Base-by-base conservation (phyloP, 92 coral and sea anemone genomes). In the Pocillopora meandrina region DNA sequence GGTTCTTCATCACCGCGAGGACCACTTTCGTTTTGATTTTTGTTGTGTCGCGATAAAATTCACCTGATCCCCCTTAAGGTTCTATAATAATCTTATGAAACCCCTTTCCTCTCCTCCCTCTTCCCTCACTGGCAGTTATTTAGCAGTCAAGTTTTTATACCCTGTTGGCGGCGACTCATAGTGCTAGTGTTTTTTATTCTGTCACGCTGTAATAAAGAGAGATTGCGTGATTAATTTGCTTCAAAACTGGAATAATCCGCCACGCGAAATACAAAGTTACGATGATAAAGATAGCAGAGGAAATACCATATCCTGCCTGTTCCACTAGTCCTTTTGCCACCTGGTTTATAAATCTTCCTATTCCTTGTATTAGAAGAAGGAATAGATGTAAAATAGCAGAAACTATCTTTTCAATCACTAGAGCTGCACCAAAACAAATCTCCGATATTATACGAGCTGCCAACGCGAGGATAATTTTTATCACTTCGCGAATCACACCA, bases 401-500 rank as follows among this genome's bases (percentile, higher is more conserved):
- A 74, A 74, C 6, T 1, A 61, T 74, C 80, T 63, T 83, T 55
- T 83, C 74, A 56, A 74, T 35, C 3, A 73, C 35, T 14, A 72
- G 62, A 0, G 80, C 86, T 26, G 12, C 74, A 12, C 72, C 86
- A 55, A 21, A 83, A 59, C 74, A 74, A 47, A 82, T 72, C 61
- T 82, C 86, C 26, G 86, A 82, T 1, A 74, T 15, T 52, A 82
- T 23, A 33, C 86, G 86, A 74, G 80, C 86, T 15, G 34, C 61
- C 33, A 83, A 74, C 79, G 31, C 34, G 36, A 83, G 72, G 4
- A 73, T 26, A 74, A 83, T 73, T 63, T 19, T 73, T 18, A 74
- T 15, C 12, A 73, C 72, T 3, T 73, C 86, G 62, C 71, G 73
- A 61, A 83, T 62, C 86, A 64, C 1, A 17, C 61, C 71, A 31